These are phyloP conservation scores for Limnodromus scolopaceus DNA, from an alignment of 2,797 vertebrate species.

Conservation along the genomic window DNA sequence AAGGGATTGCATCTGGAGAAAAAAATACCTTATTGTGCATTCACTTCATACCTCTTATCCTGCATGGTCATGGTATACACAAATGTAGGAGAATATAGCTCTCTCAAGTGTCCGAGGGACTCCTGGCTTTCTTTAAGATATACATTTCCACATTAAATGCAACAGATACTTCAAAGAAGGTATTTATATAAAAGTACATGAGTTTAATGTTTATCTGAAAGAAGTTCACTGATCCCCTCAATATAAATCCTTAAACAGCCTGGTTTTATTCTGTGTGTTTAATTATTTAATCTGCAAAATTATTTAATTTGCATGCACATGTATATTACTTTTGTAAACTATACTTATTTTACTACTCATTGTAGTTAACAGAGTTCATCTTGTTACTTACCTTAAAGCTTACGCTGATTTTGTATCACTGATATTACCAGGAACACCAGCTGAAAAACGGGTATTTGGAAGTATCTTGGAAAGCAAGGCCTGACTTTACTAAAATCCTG, in stretches of 20 bases:
- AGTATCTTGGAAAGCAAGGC: neutral
- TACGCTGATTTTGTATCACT: neutral
- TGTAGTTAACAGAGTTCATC: neutral
- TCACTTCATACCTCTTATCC: neutral
- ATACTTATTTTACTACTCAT: neutral
- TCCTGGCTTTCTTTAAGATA: neutral
- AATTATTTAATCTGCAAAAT: neutral
- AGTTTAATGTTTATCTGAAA: neutral
- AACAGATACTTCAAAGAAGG: neutral
- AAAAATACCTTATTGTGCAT: neutral
- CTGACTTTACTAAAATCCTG: neutral
- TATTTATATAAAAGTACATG: neutral
- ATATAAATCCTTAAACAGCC: neutral
- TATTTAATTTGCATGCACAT: neutral
- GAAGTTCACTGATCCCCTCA: neutral
- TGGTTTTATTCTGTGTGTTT: neutral
- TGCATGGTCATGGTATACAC: fast-evolving
- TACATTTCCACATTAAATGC: neutral
- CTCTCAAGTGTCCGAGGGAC: neutral
- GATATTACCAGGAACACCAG: neutral
- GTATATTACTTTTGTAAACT: neutral
- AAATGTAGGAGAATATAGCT: neutral
- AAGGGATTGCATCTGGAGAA: neutral
- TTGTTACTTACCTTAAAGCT: neutral
- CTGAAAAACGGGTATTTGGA: neutral